These are phyloP conservation scores for Chromis chromis DNA, from an alignment of 2,797 vertebrate species.

Conservation along the genomic window DNA sequence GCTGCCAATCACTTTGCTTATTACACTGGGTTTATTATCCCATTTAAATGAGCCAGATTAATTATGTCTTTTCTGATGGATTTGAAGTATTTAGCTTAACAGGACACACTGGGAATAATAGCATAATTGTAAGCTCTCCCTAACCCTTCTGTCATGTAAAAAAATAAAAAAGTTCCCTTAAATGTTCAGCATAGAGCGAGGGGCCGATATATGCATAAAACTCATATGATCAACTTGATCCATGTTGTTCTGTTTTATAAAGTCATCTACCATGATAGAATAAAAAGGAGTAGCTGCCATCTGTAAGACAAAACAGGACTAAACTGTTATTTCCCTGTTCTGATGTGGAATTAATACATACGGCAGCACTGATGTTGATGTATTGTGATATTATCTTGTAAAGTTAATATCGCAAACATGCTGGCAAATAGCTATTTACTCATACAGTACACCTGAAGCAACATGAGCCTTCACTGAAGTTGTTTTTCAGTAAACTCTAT, in stretches of 20 bases:
- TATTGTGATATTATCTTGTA: neutral
- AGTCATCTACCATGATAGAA: constrained; percentile 6
- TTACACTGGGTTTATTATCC: constrained; percentile 71
- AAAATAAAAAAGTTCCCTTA: constrained; percentile 23
- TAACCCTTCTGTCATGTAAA: constrained; percentile 25
- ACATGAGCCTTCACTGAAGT: constrained; percentile 5
- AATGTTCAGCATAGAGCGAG: constrained; percentile 28
- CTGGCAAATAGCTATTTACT: constrained; percentile 17
- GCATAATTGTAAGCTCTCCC: constrained; percentile 62
- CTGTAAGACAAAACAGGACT: constrained; percentile 9
- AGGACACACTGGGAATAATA: constrained; percentile 69
- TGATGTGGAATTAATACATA: constrained; percentile 26
- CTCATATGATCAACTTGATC: constrained; percentile 33
- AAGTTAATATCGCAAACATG: neutral
- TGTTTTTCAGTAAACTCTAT: neutral
- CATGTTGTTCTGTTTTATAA: constrained; percentile 24
- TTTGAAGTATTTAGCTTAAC: constrained; percentile 75
- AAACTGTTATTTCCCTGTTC: constrained; percentile 7
- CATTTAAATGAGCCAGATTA: constrained; percentile 73
- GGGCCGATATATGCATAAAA: constrained; percentile 30
- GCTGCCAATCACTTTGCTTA: constrained; percentile 69
- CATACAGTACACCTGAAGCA: constrained; percentile 2
- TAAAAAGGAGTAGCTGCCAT: constrained; percentile 25
- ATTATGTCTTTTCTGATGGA: constrained; percentile 70
- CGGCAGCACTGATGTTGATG: constrained; percentile 3